These are phyloP conservation scores for Thamnophis elegans DNA, from an alignment of 2,797 vertebrate species.

Conservation along the genomic window DNA sequence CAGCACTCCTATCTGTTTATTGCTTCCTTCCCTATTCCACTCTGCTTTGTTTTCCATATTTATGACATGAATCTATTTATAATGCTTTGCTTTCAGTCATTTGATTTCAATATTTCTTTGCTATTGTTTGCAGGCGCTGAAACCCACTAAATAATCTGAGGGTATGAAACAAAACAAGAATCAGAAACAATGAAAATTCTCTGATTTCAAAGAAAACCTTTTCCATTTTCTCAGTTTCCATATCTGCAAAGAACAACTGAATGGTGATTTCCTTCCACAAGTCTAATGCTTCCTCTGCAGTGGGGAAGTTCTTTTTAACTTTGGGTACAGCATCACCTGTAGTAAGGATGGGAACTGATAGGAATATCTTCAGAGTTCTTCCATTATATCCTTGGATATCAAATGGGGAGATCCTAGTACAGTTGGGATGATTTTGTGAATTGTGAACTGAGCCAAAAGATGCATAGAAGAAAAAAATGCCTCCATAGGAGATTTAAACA, in stretches of 20 bases:
- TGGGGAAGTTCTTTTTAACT: neutral
- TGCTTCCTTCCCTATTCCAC: neutral
- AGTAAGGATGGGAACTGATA: neutral
- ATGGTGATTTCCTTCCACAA: neutral
- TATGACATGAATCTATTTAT: neutral
- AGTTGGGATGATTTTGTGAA: neutral
- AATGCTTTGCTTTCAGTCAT: neutral
- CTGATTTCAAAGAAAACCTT: neutral
- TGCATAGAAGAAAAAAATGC: neutral
- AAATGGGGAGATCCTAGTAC: neutral
- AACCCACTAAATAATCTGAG: neutral
- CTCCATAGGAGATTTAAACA: neutral
- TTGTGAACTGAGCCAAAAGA: neutral
- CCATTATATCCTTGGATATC: neutral
- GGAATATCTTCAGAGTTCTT: neutral
- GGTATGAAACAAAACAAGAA: neutral
- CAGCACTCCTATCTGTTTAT: neutral
- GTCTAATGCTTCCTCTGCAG: neutral
- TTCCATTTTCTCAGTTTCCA: neutral
- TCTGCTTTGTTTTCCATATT: neutral
- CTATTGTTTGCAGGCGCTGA: neutral
- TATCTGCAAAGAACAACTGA: neutral
- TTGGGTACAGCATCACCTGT: neutral
- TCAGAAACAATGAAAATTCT: neutral
- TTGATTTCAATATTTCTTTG: neutral